Evolutionary conservation across 2,113 vertebrate species (phyloP).

Genomic region (Acanthisitta chloris): DNA sequence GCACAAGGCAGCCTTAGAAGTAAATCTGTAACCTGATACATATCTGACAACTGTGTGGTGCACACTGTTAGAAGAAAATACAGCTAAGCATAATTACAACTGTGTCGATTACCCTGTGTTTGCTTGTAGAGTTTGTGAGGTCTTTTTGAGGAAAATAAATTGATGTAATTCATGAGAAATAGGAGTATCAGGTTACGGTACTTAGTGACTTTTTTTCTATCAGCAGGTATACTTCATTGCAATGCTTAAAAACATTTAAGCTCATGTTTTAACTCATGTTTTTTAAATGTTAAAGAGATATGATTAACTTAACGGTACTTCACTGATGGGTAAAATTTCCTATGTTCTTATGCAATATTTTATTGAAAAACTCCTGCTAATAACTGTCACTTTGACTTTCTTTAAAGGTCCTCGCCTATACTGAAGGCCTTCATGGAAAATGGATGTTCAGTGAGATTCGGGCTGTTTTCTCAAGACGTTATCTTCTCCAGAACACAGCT

Average conservation of each 20-base stretch:
- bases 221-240: neutral
- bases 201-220: neutral
- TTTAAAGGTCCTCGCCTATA: constrained; percentile 89
- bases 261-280: neutral
- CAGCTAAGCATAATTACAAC: neutral
- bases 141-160: neutral
- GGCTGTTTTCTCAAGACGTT: constrained; percentile 93
- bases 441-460: constrained; percentile 99
- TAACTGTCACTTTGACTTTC: neutral
- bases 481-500: constrained; percentile 93
- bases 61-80: neutral
- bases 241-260: neutral
- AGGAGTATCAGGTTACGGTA: neutral
- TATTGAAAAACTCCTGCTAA: neutral
- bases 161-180: neutral
- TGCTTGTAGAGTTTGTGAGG: neutral
- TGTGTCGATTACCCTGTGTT: neutral
- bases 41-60: neutral
- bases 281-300: neutral
- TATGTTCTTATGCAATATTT: neutral
- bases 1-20: neutral
- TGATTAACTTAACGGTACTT: neutral
- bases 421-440: constrained; percentile 96
- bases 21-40: neutral
- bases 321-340: neutral